Evolutionary conservation across 2,888 invertebrate species (phyloP), one percentile per base, ranked within the genome.

Genomic region (Panzeria rudis): DNA sequence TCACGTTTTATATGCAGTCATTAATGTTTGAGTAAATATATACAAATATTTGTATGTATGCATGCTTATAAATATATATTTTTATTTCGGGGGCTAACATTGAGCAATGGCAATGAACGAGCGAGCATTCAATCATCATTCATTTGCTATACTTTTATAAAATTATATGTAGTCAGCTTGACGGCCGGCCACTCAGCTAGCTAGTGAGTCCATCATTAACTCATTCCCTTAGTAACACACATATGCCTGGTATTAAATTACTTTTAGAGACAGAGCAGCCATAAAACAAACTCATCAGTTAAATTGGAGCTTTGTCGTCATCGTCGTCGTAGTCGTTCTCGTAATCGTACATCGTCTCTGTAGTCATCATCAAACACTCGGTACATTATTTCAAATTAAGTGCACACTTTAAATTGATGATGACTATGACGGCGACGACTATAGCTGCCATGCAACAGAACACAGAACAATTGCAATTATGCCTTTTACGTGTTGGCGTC

Each of bases 401-500:
- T 80, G 71, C 25, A 64, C 79, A 76, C 71, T 84, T 71, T 59
- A 84, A 76, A 80, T 47, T 71, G 71, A 68, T 62, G 64, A 80
- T 71, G 80, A 66, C 64, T 50, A 59, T 47, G 64, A 52, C 68
- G 72, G 47, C 68, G 72, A 25, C 61, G 73, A 62, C 71, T 25
- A 72, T 20, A 66, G 13, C 62, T 56, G 17, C 72, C 32, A 35
- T 59, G 44, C 29, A 17, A 17, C 50, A 50, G 20, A 50, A 71
- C 69, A 75, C 61, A 61, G 52, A 71, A 71, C 84, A 76, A 84
- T 84, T 76, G 80, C 80, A 79, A 79, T 79, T 84, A 79, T 84
- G 83, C 79, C 69, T 84, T 84, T 76, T 84, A 84, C 80, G 84
- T 84, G 84, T 84, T 84, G 84, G 84, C 84, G 84, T 84, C 76